Evolutionary conservation across 2,797 vertebrate species (phyloP), one percentile per base, ranked within the genome.

Genomic region (Tinamus major): DNA sequence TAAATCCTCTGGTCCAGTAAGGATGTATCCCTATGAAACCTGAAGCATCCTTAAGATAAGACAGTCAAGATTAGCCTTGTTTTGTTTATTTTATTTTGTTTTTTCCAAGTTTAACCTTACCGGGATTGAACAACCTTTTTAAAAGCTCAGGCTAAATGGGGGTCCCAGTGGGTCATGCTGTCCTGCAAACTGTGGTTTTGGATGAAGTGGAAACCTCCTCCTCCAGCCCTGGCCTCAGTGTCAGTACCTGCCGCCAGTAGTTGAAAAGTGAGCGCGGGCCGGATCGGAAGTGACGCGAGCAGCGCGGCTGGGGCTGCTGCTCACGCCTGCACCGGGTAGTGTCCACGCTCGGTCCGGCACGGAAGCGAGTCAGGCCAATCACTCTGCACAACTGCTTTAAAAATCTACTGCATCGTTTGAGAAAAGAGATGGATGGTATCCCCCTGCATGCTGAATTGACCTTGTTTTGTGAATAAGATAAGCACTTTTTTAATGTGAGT

Each of bases 311-410:
- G 77, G 68, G 44, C 90, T 92, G 68, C 94, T 61, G 70, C 87
- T 91, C 79, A 90, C 90, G 87, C 93, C 88, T 93, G 69, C 62
- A 83, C 8, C 1, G 55, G 80, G 58, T 76, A 79, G 39, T 75
- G 93, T 90, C 75, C 72, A 53, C 27, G 90, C 94, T 96, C 87
- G 79, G 41, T 92, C 81, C 61, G 87, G 87, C 86, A 15, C 87
- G 84, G 92, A 91, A 85, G 65, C 69, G 20, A 26, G 72, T 79
- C 72, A 58, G 79, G 39, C 69, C 84, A 63, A 58, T 62, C 80
- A 63, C 70, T 85, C 41, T 58, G 46, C 51, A 79, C 58, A 83
- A 85, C 64, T 72, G 65, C 76, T 94, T 93, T 65, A 55, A 94
- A 91, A 78, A 65, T 59, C 31, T 87, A 1, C 65, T 80, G 21